These are phyloP conservation scores for Limnephilus marmoratus DNA, from an alignment of 2,888 invertebrate species.

Conservation along the genomic window DNA sequence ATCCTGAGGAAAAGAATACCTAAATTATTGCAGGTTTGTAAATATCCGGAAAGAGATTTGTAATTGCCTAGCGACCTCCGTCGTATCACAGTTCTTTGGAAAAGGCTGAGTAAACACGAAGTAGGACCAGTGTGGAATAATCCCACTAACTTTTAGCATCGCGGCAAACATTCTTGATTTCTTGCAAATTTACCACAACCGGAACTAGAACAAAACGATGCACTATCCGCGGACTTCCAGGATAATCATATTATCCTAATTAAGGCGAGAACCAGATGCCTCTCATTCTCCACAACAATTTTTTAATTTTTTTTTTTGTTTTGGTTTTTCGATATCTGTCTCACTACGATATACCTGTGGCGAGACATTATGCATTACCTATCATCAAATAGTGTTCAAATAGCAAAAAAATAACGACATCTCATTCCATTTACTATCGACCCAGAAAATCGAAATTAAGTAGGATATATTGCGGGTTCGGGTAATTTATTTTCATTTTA, in stretches of 20 bases:
- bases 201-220: background rate
- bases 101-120: slow-evolving; percentile 27
- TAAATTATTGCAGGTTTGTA: background rate
- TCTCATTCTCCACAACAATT: background rate
- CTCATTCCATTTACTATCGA: too few species aligned
- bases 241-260: background rate
- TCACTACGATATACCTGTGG: too few species aligned
- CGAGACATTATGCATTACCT: too few species aligned
- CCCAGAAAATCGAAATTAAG: too few species aligned
- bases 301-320: too few species aligned
- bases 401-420: too few species aligned
- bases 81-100: background rate
- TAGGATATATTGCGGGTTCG: too few species aligned
- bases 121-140: background rate
- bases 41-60: background rate
- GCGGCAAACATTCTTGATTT: slow-evolving; percentile 22
- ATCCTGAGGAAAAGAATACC: background rate
- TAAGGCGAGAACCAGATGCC: background rate
- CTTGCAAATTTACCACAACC: slow-evolving; percentile 25
- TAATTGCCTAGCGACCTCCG: background rate
- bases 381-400: too few species aligned
- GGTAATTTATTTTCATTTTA: too few species aligned
- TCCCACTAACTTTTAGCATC: slow-evolving; percentile 18
- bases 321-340: too few species aligned
- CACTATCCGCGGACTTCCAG: background rate